These are phyloP conservation scores for Corvus cornix DNA, from an alignment of 2,113 vertebrate species.

Conservation along the genomic window DNA sequence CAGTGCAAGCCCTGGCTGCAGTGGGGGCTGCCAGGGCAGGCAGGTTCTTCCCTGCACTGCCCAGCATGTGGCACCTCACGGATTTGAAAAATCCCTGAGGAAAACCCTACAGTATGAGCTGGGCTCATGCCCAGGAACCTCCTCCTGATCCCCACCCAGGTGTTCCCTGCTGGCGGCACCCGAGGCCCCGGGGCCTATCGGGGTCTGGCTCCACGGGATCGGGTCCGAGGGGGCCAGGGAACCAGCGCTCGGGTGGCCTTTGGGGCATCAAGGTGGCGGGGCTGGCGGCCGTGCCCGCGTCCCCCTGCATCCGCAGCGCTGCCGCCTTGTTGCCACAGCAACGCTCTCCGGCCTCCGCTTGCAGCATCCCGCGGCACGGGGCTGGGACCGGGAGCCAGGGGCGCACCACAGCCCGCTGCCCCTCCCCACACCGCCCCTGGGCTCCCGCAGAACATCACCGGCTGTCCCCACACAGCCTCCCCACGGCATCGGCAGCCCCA, in stretches of 20 bases:
- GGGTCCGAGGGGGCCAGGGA: accelerated
- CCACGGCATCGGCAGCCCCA: accelerated
- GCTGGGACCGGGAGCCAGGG: accelerated
- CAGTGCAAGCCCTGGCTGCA: not conserved
- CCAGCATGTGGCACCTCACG: accelerated
- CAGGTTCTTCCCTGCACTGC: not conserved
- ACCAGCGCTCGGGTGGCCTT: accelerated
- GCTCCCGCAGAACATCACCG: accelerated
- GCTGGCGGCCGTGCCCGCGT: not conserved
- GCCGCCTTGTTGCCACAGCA: constrained; percentile 46
- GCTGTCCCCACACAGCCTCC: accelerated
- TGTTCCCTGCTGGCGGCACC: not conserved
- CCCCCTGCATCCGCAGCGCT: not conserved
- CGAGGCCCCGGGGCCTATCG: accelerated
- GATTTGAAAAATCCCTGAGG: not conserved
- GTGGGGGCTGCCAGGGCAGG: accelerated
- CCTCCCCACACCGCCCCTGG: accelerated
- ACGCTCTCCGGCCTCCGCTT: not conserved
- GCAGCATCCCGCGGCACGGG: constrained; percentile 16
- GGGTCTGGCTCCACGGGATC: accelerated
- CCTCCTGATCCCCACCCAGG: accelerated
- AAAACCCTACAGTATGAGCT: not conserved
- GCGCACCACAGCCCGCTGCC: accelerated
- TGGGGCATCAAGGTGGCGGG: accelerated
- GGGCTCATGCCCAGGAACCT: too few relatives aligned